Conservation (phyloP, 2,797 vertebrate species). For the Falco naumanni region DNA sequence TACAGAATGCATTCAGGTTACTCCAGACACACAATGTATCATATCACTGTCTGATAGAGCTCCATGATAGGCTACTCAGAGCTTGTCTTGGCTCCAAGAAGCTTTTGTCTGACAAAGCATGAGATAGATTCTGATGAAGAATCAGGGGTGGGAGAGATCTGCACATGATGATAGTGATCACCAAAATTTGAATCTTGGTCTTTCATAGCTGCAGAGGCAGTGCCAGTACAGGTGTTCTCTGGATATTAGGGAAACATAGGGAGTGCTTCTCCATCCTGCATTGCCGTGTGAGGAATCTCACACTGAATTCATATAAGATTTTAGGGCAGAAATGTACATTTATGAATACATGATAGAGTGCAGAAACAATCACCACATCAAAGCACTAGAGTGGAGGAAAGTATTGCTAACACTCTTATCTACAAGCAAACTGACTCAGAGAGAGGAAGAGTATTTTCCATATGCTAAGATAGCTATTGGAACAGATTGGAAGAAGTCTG, state of each 20-base stretch:
- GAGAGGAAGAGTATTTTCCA: conserved; percentile 32
- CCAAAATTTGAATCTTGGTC: neutral
- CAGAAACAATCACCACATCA: conserved; percentile 37
- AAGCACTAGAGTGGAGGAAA: neutral
- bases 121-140: neutral
- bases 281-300: neutral
- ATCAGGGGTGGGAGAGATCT: neutral
- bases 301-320: neutral
- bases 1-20: neutral
- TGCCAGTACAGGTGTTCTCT: neutral
- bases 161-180: neutral
- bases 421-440: conserved; percentile 51
- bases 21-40: neutral
- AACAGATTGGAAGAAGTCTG: conserved; percentile 25
- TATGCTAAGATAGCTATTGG: conserved; percentile 14
- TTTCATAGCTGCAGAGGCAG: neutral
- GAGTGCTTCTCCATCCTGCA: neutral
- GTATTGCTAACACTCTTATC: neutral
- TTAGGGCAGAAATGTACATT: neutral
- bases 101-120: neutral
- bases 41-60: neutral
- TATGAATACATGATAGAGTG: neutral
- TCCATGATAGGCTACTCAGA: neutral
- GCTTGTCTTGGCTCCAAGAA: neutral
- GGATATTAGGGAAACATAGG: neutral